A percentile compares a stretch with the other conserved stretches of the same genome.
Evolutionary conservation across 2,797 vertebrate genomes (phyloP).

Genomic region (Salmo trutta): DNA sequence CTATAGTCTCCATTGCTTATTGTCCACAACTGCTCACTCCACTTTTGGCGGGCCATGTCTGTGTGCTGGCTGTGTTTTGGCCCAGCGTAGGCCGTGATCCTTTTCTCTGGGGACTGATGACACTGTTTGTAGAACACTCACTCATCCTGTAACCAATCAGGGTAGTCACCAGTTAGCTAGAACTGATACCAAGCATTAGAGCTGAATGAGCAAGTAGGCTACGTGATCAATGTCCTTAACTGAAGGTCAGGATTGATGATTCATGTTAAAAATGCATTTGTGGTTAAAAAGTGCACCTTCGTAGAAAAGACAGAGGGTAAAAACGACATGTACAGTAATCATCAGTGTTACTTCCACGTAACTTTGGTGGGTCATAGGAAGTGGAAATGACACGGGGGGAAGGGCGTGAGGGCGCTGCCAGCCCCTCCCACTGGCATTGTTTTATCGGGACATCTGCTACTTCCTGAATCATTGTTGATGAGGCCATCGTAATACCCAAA

Average conservation of each 20-base stretch:
- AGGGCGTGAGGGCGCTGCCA: background rate
- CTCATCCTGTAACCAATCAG: background rate
- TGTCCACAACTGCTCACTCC: background rate
- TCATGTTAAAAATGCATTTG: background rate
- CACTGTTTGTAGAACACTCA: background rate
- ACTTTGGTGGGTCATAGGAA: background rate
- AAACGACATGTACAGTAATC: background rate
- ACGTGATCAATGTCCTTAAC: background rate
- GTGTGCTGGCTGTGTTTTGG: no score
- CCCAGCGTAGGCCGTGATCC: background rate
- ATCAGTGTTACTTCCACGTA: background rate
- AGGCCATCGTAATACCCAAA: background rate
- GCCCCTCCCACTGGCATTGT: background rate
- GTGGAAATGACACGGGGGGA: conserved; percentile 19
- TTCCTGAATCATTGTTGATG: background rate
- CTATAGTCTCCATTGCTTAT: background rate
- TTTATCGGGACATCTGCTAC: conserved; percentile 49
- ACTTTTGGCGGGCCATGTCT: background rate
- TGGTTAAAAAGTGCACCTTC: background rate
- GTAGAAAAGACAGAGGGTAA: no score
- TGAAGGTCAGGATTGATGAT: background rate
- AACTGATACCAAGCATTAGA: background rate
- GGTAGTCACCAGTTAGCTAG: background rate
- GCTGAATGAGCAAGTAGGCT: background rate
- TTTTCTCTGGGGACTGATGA: background rate